Evolutionary conservation across 1,140 invertebrate genomes (phyloP).

Genomic region (Meloidogyne hapla): DNA sequence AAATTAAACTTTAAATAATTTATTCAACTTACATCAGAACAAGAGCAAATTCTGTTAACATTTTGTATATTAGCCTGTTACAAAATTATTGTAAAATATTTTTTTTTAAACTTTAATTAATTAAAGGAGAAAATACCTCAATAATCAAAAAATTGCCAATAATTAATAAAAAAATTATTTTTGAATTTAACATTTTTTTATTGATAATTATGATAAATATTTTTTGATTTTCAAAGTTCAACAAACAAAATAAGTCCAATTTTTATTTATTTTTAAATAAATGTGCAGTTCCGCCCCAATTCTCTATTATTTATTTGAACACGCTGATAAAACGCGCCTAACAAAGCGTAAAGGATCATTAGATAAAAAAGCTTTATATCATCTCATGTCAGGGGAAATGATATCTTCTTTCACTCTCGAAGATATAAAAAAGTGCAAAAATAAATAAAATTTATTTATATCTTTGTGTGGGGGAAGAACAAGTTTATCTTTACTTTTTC

Average conservation of each 20-base stretch:
- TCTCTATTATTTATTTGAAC: constrained; percentile 1
- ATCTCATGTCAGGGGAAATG: not conserved
- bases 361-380: not conserved
- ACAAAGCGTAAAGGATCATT: not conserved
- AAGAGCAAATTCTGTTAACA: not conserved
- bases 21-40: not conserved
- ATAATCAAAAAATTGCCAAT: not conserved
- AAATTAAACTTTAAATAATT: not conserved
- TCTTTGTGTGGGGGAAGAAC: constrained; percentile 2
- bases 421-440: not conserved
- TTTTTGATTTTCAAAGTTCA: not conserved
- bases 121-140: not conserved
- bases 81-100: not conserved
- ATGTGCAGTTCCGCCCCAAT: not conserved
- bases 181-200: not conserved
- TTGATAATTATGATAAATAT: too few species aligned
- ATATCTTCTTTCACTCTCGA: not conserved
- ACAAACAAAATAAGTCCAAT: too few species aligned
- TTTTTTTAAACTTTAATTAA: not conserved
- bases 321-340: not conserved
- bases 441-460: constrained; percentile 7
- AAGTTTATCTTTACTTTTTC: not conserved
- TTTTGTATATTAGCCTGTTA: not conserved
- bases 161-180: not conserved
- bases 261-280: not conserved